Base-by-base conservation (phyloP, 2,888 invertebrate species). In the Xestobium rufovillosum region DNA sequence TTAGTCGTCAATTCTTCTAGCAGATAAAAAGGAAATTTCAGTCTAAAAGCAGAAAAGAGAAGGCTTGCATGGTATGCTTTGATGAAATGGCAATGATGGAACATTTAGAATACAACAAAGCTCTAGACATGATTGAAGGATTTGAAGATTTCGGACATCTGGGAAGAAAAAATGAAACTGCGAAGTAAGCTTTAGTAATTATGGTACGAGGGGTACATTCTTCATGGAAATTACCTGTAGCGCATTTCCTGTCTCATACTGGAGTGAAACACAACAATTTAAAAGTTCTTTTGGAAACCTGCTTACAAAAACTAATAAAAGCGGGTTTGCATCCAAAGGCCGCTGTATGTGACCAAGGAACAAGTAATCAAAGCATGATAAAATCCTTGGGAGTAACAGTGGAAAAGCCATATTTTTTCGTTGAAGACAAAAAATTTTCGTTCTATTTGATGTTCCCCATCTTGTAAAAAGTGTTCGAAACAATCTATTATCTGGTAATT, bases 11-110 rank as follows among this genome's bases (percentile, higher is more conserved):
- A n/a, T n/a, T n/a, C n/a, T n/a, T n/a, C n/a, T n/a, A n/a, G 25
- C 34, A 38, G 33, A 27, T 48, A 13, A 15, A 38, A 31, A 14
- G 31, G 3, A 45, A 52, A 42, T 35, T 36, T 3, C 32, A 36
- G 10, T 32, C 36, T n/a, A 57, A 55, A 56, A 26, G 19, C 9
- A 39, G 35, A 6, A 10, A 26, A 14, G 43, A 42, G 31, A 45
- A 41, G 34, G 12, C 34, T 23, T 48, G 45, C 39, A 36, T 46
- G 9, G 25, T 51, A 8, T 8, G 42, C 8, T 48, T 48, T 28
- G 51, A 50, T 36, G 48, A 51, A 44, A 45, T 51, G 29, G 27
- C 33, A 4, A 42, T 50, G 15, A 50, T 45, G 33, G 34, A 36
- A 27, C n/a, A 26, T 15, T 14, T 45, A 16, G 39, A 44, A 23